Conservation (phyloP, 2,797 vertebrate species). For the Falco berigora region DNA sequence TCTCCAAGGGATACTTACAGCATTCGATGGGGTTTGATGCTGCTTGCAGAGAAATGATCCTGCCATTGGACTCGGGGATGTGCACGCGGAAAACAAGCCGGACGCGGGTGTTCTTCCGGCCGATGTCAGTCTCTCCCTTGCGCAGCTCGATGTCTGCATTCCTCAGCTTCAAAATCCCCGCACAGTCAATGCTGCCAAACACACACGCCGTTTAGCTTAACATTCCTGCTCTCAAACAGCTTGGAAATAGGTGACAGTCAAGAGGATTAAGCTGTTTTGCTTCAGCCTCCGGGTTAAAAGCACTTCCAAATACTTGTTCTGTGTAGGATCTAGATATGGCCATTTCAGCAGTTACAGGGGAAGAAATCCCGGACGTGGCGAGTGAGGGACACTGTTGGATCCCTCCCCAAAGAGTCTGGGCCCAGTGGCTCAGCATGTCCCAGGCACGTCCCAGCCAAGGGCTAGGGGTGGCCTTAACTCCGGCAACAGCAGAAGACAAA, state of each 20-base stretch:
- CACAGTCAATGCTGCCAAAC: constrained; percentile 89
- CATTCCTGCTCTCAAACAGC: background rate
- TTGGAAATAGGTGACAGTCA: background rate
- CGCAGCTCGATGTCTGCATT: constrained; percentile 97
- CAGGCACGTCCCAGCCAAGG: background rate
- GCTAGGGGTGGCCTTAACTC: background rate
- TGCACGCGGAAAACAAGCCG: constrained; percentile 93
- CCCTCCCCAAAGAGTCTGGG: rapidly evolving
- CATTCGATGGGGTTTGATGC: constrained; percentile 96
- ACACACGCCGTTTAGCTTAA: background rate
- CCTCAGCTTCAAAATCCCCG: constrained; percentile 94
- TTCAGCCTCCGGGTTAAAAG: rapidly evolving
- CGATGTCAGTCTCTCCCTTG: constrained; percentile 97
- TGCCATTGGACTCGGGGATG: constrained; percentile 86
- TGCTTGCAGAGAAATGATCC: constrained; percentile 86
- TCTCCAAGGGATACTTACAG: constrained; percentile 80
- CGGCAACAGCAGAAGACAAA: background rate
- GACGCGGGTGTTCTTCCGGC: constrained; percentile 95
- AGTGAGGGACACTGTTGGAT: background rate
- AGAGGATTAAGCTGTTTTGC: background rate
- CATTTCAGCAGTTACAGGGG: background rate
- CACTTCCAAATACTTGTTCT: background rate
- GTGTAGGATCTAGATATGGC: too few species aligned
- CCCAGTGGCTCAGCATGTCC: background rate
- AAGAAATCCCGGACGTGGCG: background rate